Conservation (phyloP, 2,888 invertebrate species). For the Campoplex nolae region DNA sequence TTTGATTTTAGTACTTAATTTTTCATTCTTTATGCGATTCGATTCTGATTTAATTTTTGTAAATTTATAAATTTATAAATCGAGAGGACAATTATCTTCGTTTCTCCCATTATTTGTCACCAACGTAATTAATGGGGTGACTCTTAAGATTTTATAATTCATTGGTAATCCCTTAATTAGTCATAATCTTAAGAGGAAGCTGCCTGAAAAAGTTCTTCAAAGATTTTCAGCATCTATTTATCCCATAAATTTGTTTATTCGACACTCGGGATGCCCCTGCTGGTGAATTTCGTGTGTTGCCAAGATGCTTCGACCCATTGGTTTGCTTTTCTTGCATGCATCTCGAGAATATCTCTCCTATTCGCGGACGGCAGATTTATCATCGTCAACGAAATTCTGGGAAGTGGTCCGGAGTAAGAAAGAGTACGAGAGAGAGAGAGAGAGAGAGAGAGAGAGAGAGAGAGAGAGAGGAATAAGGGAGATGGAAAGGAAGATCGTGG, state of each 20-base stretch:
- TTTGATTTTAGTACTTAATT: no score
- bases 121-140: not conserved
- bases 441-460: slow-evolving; percentile 17
- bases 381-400: slow-evolving; percentile 69
- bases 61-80: not conserved
- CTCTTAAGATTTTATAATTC: no score
- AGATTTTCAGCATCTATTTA: not conserved
- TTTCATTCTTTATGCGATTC: not conserved
- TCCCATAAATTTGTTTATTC: not conserved
- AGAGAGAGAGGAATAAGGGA: slow-evolving; percentile 24
- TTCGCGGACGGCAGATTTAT: slow-evolving; percentile 59
- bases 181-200: no score
- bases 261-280: not conserved
- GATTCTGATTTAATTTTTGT: not conserved
- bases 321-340: slow-evolving; percentile 39
- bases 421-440: slow-evolving; percentile 26
- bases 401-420: slow-evolving; percentile 51
- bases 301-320: slow-evolving; percentile 41
- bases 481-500: slow-evolving; percentile 18
- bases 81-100: no score
- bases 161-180: no score
- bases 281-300: not conserved
- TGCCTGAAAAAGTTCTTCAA: not conserved
- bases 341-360: slow-evolving; percentile 30
- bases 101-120: not conserved